These are phyloP conservation scores for Otolemur garnettii DNA, from an alignment of 2,113 vertebrate genomes.

Conservation along the genomic window DNA sequence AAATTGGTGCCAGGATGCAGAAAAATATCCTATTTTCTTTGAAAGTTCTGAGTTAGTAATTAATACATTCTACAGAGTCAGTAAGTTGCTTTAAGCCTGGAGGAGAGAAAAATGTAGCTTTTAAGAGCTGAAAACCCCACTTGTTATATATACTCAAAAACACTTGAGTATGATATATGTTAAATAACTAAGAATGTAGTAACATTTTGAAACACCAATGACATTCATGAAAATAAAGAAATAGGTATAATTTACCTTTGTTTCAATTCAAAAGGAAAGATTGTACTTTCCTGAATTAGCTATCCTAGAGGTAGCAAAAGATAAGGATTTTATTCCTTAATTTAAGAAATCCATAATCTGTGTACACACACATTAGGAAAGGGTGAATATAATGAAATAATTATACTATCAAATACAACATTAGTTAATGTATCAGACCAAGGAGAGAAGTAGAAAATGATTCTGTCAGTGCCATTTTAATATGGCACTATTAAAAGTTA, in stretches of 20 bases:
- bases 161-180: not conserved
- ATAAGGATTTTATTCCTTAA: not conserved
- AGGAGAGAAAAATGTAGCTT: not conserved
- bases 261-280: not conserved
- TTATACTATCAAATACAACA: not conserved
- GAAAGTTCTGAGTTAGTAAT: constrained; percentile 2
- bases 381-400: not conserved
- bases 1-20: constrained; percentile 93
- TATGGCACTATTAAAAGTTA: not conserved
- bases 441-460: not conserved
- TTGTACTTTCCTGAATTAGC: not conserved
- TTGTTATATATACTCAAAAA: not conserved
- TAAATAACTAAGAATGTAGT: not conserved
- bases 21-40: constrained; percentile 90
- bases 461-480: constrained; percentile 36
- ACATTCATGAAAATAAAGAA: not conserved
- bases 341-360: not conserved
- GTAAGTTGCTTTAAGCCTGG: constrained; percentile 16
- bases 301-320: not conserved
- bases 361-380: not conserved
- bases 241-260: not conserved
- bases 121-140: not conserved
- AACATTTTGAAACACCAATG: not conserved
- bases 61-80: constrained; percentile 1
- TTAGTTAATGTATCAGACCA: not conserved